Evolutionary conservation across 2,888 invertebrate genomes (phyloP), one percentile per base, ranked within the genome.

Genomic region (Rhyacophila evoluta): DNA sequence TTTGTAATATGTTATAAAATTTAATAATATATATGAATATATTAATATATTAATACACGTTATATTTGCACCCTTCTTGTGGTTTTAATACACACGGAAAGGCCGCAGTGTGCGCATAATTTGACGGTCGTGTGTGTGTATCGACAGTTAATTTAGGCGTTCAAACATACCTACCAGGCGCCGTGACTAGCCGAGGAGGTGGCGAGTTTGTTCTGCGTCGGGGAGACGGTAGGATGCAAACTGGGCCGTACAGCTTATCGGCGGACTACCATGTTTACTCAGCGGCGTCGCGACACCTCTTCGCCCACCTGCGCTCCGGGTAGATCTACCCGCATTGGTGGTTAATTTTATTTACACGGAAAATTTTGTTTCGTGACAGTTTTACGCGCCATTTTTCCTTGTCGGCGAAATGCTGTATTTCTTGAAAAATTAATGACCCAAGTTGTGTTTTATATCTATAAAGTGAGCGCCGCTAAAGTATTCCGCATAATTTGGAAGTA

Each of bases 61-160:
- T 33, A 33, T 33, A 4, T 33, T 33, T 33, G 2, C 29, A 33
- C 29, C 29, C 29, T 33, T 33, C 29, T 55, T 25, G 39, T 39
- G n/a, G 4, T 12, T 2, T 39, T 6, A 8, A 19, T 55, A 55
- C 55, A 55, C 25, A 55, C 55, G 19, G 12, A 55, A 55, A 55
- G 25, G 10, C 19, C 55, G 25, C 25, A 55, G 19, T 55, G 55
- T 55, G 55, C 55, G 55, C 25, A 55, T 55, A 55, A 55, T 77
- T 77, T 77, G 73, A 73, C 70, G 77, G 67, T 37, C 19, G 55
- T 55, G 55, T 55, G 19, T 55, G 55, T 55, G 55, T 55, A 79
- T 81, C 79, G 81, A 76, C 79, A 79, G 74, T 41, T 81, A 81
- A 81, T 81, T 81, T 79, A 41, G 72, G 72, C 69, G 75, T 72